Conservation (phyloP, 2,888 invertebrate species). For the Orthosia gothica region DNA sequence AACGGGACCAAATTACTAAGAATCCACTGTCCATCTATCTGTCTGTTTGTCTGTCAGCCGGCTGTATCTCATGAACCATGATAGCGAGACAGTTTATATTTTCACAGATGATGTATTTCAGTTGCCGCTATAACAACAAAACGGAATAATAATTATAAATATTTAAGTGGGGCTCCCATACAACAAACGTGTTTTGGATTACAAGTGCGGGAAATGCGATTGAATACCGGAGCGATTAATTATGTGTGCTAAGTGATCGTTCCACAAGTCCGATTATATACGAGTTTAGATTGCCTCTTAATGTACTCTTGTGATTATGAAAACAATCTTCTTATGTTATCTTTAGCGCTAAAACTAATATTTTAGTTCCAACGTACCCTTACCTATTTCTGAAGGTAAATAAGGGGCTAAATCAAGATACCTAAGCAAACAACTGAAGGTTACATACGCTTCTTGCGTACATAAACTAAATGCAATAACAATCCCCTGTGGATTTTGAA, state of each 20-base stretch:
- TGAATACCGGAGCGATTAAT: constrained; percentile 5
- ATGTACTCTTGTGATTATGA: constrained; percentile 7
- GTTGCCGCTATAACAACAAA: no score
- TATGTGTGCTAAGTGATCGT: constrained; percentile 25
- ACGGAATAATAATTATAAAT: no score
- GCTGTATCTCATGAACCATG: no score
- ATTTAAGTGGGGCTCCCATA: no score
- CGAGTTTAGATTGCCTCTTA: constrained; percentile 3
- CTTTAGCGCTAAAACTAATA: constrained; percentile 29
- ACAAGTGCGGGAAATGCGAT: constrained; percentile 16
- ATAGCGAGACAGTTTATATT: neutral
- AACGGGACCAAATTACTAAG: no score
- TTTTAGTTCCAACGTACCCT: constrained; percentile 6
- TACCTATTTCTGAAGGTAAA: constrained; percentile 45
- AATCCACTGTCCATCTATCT: no score
- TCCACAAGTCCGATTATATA: constrained; percentile 15
- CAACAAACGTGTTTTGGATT: neutral
- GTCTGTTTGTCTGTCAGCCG: no score
- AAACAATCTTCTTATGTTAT: constrained; percentile 3
- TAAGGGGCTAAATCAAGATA: constrained; percentile 42
- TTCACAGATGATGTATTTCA: neutral
- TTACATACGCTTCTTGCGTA: constrained; percentile 22
- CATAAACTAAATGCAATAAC: constrained; percentile 47
- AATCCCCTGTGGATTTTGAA: constrained; percentile 44
- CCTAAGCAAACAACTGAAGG: constrained; percentile 51